phyloP scores from a whole-genome alignment of 2,888 invertebrate genomes.

The Scaptomyza cyrtandrae region DNA sequence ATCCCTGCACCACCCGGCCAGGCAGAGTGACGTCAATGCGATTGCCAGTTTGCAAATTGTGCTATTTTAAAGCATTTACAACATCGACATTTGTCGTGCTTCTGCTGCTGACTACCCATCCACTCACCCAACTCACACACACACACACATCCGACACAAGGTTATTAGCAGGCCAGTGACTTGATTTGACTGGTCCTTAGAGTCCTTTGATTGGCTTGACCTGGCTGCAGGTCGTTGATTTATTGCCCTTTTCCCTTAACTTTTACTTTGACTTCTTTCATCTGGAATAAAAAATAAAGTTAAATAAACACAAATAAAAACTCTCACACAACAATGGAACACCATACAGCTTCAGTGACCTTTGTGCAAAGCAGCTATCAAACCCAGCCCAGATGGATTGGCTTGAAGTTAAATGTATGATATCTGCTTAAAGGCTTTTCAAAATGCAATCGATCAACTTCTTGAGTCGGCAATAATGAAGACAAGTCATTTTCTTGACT shows the following conservation, averaged over 20 bases:
- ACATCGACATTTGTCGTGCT: conserved; percentile 11
- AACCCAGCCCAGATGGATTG: neutral
- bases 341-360: conserved; percentile 17
- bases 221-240: conserved; percentile 46
- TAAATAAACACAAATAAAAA: neutral
- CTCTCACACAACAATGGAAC: neutral
- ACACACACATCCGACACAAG: conserved; percentile 10
- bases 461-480: neutral
- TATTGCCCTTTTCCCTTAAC: conserved; percentile 22
- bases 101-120: conserved; percentile 2
- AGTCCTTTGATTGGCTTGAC: conserved; percentile 40
- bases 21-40: conserved; percentile 62
- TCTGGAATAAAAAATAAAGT: conserved; percentile 3
- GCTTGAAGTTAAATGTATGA: too few species aligned
- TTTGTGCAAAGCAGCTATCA: neutral
- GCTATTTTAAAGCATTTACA: conserved; percentile 36
- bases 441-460: conserved; percentile 10
- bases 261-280: neutral
- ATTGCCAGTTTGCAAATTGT: conserved; percentile 51
- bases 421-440: neutral
- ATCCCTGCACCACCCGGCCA: neutral
- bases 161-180: conserved; percentile 57
- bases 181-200: conserved; percentile 40
- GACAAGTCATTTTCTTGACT: neutral
- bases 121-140: neutral